Evolutionary conservation across 2,797 vertebrate species (phyloP).

Genomic region (Gymnoscopelus microlampas): DNA sequence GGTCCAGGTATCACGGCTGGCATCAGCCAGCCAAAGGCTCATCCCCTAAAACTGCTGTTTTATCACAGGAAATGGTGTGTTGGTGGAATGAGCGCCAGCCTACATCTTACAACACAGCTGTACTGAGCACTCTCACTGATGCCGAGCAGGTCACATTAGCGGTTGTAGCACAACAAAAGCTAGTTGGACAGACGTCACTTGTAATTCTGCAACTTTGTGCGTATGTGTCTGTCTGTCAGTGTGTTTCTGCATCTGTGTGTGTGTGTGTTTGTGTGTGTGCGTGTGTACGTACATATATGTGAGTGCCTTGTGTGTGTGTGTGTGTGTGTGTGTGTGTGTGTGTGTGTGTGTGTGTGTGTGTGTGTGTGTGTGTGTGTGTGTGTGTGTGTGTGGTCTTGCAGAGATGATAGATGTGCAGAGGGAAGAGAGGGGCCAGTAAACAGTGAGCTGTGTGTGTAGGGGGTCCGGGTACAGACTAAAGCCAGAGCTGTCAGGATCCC

Average conservation of each 20-base stretch:
- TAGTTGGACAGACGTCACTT: slow-evolving; percentile 13
- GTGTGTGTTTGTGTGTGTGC: neutral
- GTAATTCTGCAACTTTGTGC: slow-evolving; percentile 2
- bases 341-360: slow-evolving; percentile 12
- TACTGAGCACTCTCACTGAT: slow-evolving; percentile 39
- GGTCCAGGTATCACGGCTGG: slow-evolving; percentile 63
- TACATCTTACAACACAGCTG: slow-evolving; percentile 52
- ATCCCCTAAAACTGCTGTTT: slow-evolving; percentile 66
- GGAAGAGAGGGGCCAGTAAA: slow-evolving; percentile 69
- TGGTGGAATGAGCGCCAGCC: slow-evolving; percentile 52
- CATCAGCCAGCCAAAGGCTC: slow-evolving; percentile 58
- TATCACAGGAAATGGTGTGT: slow-evolving; percentile 73
- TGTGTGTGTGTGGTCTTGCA: slow-evolving; percentile 72
- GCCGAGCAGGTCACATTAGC: slow-evolving; percentile 43
- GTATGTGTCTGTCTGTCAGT: slow-evolving; percentile 1
- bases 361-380: neutral
- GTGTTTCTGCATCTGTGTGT: neutral
- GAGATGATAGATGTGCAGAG: slow-evolving; percentile 70
- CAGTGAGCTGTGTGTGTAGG: slow-evolving; percentile 74
- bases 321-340: slow-evolving; percentile 72
- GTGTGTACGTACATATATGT: neutral
- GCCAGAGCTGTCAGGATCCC: slow-evolving; percentile 74
- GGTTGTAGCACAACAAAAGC: too few species aligned
- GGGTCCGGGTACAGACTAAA: slow-evolving; percentile 77
- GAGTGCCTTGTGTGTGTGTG: slow-evolving; percentile 60